phyloP scores from a whole-genome alignment of 2,113 vertebrate species.

The Elanus axillaris region DNA sequence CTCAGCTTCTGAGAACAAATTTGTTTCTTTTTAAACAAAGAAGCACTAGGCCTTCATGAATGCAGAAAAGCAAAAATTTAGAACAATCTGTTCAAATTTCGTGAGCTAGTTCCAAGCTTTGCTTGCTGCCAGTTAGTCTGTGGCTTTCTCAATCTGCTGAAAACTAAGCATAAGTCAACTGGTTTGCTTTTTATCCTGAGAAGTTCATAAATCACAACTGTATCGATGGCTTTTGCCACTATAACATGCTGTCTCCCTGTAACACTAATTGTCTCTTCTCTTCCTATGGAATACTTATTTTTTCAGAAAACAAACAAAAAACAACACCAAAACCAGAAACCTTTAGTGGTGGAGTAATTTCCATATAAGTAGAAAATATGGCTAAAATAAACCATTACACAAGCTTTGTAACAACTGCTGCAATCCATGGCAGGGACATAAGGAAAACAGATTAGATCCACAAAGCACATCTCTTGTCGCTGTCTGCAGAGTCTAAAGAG shows the following conservation, averaged over 20 bases:
- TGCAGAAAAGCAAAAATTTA: constrained; percentile 2
- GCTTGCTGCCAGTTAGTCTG: background rate
- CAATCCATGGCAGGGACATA: background rate
- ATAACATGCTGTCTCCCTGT: background rate
- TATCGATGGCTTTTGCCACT: background rate
- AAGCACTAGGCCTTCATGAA: background rate
- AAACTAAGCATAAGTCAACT: background rate
- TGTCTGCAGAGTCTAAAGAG: background rate
- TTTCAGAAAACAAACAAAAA: background rate
- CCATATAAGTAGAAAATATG: background rate
- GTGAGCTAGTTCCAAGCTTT: constrained; percentile 29
- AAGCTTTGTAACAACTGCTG: background rate
- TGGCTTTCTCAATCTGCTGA: background rate
- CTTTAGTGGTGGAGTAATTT: background rate
- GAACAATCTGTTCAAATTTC: constrained; percentile 18
- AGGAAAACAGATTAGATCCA: constrained; percentile 10
- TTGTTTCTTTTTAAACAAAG: constrained; percentile 24
- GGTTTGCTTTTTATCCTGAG: background rate
- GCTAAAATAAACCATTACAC: background rate
- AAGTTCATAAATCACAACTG: background rate
- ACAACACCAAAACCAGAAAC: background rate
- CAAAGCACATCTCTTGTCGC: background rate
- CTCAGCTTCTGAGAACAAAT: constrained; percentile 12
- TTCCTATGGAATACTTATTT: background rate
- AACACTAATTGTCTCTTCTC: background rate